Percentiles rank a stretch among this genome's conserved stretches.
phyloP scores from a whole-genome alignment of 2,113 vertebrate genomes.

The Andinoacara biseriatus region DNA sequence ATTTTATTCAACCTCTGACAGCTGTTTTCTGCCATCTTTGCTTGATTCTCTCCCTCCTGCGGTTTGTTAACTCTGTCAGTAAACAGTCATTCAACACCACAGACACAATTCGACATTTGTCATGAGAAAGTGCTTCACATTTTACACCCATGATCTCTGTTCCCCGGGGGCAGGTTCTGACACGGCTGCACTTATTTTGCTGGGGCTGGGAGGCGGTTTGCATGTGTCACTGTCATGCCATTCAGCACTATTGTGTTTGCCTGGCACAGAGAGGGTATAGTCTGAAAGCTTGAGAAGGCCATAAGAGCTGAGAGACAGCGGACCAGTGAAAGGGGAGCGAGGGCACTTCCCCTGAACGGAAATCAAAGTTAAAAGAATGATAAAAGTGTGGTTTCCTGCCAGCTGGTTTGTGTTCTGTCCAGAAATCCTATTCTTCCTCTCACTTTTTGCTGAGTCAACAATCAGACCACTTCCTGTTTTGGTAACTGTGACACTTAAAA shows the following conservation, averaged over 20 bases:
- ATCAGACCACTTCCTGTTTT: slow-evolving; percentile 78
- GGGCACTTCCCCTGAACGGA: slow-evolving; percentile 76
- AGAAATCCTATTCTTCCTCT: slow-evolving; percentile 82
- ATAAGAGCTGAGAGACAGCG: slow-evolving; percentile 43
- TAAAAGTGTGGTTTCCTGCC: slow-evolving; percentile 83
- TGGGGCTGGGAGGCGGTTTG: slow-evolving; percentile 13
- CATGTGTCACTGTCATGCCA: slow-evolving; percentile 41
- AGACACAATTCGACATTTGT: slow-evolving; percentile 59
- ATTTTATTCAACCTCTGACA: slow-evolving; percentile 53
- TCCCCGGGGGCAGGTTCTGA: slow-evolving; percentile 29
- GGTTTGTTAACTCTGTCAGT: slow-evolving; percentile 48
- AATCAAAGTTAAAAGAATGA: slow-evolving; percentile 80
- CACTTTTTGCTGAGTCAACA: slow-evolving; percentile 81
- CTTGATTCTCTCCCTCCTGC: not conserved
- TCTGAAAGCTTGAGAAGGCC: slow-evolving; percentile 37
- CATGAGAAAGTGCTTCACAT: slow-evolving; percentile 51
- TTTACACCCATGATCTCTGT: slow-evolving; percentile 40
- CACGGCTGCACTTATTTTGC: slow-evolving; percentile 41
- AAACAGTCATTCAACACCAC: slow-evolving; percentile 51
- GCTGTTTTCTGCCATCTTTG: slow-evolving; percentile 56
- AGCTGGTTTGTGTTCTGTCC: slow-evolving; percentile 81
- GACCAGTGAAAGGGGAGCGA: slow-evolving; percentile 53
- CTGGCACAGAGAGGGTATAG: slow-evolving; percentile 20
- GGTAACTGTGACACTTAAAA: slow-evolving; percentile 64
- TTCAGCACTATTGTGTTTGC: slow-evolving; percentile 9